Evolutionary conservation across 2,113 vertebrate species (phyloP), one percentile per base, ranked within the genome.

Genomic region (Petrocephalus zakoni): DNA sequence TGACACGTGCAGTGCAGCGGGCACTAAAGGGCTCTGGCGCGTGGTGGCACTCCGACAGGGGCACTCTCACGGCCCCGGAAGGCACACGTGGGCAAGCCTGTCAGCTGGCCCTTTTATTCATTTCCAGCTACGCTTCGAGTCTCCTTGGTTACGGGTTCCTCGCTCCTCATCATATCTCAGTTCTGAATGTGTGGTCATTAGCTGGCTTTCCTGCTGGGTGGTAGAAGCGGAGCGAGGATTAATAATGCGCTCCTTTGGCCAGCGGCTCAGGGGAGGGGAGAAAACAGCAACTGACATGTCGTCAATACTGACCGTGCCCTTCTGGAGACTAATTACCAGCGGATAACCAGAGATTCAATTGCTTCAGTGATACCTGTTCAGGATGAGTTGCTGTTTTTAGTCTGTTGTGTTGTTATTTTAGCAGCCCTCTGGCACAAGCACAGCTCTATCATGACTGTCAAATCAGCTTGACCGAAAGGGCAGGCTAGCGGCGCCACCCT

Each of bases 121-220:
- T 91, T 49, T 89, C 89, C 90, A 92, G 88, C 88, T 78, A 90
- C 89, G 88, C 89, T 90, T 56, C 75, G 75, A 75, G 89, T 89
- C 53, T 75, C 90, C 68, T 55, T 89, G 64, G 72, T 61, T 87
- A 83, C 61, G 5, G 49, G 11, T 34, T 52, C 81, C 64, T 19
- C 21, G 88, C 46, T 61, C 86, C 19, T 72, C 64, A 17, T 89
- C 89, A 88, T 37, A 25, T 86, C 90, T 56, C 64, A 53, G 86
- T 68, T 83, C 72, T 64, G 88, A 52, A 61, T 37, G 82, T 88
- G 46, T 49, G 88, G 87, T 84, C 88, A 78, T 90, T 64, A 84
- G 46, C 37, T 42, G 87, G 42, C 56, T 51, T 42, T 87, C 15
- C 82, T 90, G 82, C 88, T 15, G 88, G 86, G 84, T 83, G 82